Evolutionary conservation across 2,888 invertebrate species (phyloP).

Genomic region (Meliscaeva auricollis): DNA sequence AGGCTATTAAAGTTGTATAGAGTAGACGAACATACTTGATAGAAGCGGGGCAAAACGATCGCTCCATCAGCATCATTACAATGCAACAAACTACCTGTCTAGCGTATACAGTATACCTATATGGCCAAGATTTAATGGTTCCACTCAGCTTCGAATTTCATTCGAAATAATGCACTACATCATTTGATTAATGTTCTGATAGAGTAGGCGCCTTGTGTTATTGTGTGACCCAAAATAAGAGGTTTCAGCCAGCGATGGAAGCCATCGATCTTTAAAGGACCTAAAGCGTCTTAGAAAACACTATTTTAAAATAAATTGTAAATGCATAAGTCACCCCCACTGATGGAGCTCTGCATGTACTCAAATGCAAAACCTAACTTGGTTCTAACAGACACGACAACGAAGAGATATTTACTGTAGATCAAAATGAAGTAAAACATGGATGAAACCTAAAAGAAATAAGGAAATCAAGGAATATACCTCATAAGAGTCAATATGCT

Average conservation of each 20-base stretch:
- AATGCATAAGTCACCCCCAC: slow-evolving; percentile 19
- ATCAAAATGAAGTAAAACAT: background rate
- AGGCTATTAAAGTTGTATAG: background rate
- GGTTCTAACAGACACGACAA: background rate
- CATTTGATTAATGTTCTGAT: slow-evolving; percentile 50
- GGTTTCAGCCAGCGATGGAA: slow-evolving; percentile 10
- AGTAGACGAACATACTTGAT: slow-evolving; percentile 18
- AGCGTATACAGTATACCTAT: background rate
- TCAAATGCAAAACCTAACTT: slow-evolving; percentile 13
- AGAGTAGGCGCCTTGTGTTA: slow-evolving; percentile 47
- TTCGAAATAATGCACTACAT: slow-evolving; percentile 29
- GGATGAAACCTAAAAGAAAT: background rate
- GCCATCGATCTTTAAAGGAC: slow-evolving; percentile 53
- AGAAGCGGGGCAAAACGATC: slow-evolving; percentile 46
- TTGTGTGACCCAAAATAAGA: slow-evolving; percentile 45
- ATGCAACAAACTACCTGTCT: slow-evolving; percentile 49
- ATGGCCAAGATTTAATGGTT: slow-evolving; percentile 37
- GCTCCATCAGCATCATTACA: slow-evolving; percentile 60
- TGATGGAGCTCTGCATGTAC: background rate
- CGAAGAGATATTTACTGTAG: background rate
- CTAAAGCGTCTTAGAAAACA: slow-evolving; percentile 50
- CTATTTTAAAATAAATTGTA: slow-evolving; percentile 7
- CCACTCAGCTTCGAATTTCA: slow-evolving; percentile 32
- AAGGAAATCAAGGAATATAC: too few relatives aligned
- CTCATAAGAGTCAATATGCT: too few relatives aligned